Evolutionary conservation across 2,888 invertebrate genomes (phyloP).

Genomic region (Perizoma affinitatum): DNA sequence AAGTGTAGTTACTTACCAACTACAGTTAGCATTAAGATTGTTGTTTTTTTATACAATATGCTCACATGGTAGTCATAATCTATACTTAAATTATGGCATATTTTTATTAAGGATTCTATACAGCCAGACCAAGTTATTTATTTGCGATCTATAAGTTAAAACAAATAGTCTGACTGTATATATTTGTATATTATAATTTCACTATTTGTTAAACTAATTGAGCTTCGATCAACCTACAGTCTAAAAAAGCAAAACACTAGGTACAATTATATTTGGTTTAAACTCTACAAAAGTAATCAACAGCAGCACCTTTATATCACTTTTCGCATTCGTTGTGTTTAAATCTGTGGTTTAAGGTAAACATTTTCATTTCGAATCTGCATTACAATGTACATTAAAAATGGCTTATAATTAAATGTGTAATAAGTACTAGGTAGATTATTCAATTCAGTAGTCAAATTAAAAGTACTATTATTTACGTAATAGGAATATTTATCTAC

Average conservation of each 20-base stretch:
- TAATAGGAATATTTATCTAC: no score
- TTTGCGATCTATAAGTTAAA: no score
- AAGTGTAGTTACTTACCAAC: no score
- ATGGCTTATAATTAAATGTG: no score
- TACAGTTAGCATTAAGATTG: no score
- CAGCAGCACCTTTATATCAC: slow-evolving; percentile 76
- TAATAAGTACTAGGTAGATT: no score
- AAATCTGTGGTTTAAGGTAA: slow-evolving; percentile 14
- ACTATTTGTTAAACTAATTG: slow-evolving; percentile 51
- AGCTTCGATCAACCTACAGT: slow-evolving; percentile 56
- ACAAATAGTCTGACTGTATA: slow-evolving; percentile 15
- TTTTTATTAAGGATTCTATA: slow-evolving; percentile 38
- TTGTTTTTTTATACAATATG: slow-evolving; percentile 18
- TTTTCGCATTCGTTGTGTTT: slow-evolving; percentile 62
- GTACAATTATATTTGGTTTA: slow-evolving; percentile 72
- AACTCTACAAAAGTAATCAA: slow-evolving; percentile 67
- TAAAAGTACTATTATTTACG: no score
- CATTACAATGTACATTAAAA: not conserved
- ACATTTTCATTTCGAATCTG: slow-evolving; percentile 10
- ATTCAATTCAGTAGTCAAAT: no score
- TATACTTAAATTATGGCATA: slow-evolving; percentile 63
- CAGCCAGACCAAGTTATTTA: slow-evolving; percentile 9
- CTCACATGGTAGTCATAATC: slow-evolving; percentile 27
- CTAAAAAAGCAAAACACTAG: slow-evolving; percentile 48
- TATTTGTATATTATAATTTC: slow-evolving; percentile 13